Evolutionary conservation across 2,113 vertebrate genomes (phyloP).

Genomic region (Chaetodon auriga): DNA sequence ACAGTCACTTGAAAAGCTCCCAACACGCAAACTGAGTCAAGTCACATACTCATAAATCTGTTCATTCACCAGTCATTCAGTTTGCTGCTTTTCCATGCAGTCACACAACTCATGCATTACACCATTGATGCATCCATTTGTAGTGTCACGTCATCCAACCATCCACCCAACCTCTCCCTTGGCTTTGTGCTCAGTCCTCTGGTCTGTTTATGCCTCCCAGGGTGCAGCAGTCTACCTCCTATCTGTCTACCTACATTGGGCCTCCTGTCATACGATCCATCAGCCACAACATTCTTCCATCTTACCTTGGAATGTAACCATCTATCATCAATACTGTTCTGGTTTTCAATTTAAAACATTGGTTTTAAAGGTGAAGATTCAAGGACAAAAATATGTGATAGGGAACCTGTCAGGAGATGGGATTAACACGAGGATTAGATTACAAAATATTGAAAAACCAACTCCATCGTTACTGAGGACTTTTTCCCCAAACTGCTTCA

Average conservation of each 20-base stretch:
- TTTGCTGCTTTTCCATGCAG: background rate
- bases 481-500: slow-evolving; percentile 2
- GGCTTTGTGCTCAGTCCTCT: background rate
- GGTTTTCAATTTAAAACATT: background rate
- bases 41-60: background rate
- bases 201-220: background rate
- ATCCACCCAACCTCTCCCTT: background rate
- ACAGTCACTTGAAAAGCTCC: background rate
- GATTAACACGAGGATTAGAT: background rate
- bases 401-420: background rate
- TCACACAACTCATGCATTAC: slow-evolving; percentile 1
- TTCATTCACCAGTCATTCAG: background rate
- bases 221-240: background rate
- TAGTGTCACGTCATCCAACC: background rate
- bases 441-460: background rate
- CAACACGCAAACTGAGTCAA: background rate
- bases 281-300: background rate
- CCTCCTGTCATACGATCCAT: background rate
- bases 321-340: background rate
- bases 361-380: background rate
- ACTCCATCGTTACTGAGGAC: background rate
- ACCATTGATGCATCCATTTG: background rate
- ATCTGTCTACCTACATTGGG: background rate
- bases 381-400: background rate
- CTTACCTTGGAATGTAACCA: background rate